Percentiles rank a stretch among this genome's conserved stretches.
These are phyloP conservation scores for Acromyrmex heyeri DNA, from an alignment of 1,140 invertebrate genomes.

Conservation along the genomic window DNA sequence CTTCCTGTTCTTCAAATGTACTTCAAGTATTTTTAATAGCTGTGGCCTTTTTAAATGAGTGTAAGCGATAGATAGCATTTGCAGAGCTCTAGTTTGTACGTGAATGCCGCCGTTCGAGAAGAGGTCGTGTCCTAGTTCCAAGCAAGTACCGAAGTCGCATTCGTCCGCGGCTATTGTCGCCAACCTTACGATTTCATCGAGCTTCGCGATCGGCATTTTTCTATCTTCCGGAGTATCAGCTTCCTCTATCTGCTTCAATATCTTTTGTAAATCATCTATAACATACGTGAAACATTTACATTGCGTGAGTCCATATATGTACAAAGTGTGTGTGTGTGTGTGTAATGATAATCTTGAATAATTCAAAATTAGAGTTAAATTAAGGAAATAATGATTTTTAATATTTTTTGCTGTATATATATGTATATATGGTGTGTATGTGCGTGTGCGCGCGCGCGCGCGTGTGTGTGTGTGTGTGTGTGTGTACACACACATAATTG, in stretches of 20 bases:
- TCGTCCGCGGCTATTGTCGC: constrained; percentile 97
- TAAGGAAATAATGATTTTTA: background rate
- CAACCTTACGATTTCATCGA: constrained; percentile 93
- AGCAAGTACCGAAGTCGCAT: constrained; percentile 96
- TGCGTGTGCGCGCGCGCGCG: no score
- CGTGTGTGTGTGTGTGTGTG: no score
- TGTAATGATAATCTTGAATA: background rate
- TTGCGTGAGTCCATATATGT: background rate
- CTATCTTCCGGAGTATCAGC: constrained; percentile 88
- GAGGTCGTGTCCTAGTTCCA: constrained; percentile 95
- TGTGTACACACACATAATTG: no score
- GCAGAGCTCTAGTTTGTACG: constrained; percentile 89
- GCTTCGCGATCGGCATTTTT: constrained; percentile 87
- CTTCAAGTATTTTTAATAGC: constrained; percentile 92
- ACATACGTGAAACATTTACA: constrained; percentile 64
- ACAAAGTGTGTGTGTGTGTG: background rate
- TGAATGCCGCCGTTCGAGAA: constrained; percentile 91
- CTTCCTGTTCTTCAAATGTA: constrained; percentile 89
- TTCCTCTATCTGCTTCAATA: constrained; percentile 90
- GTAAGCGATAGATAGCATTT: constrained; percentile 92
- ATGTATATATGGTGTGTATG: background rate
- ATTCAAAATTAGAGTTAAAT: background rate
- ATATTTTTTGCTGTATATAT: background rate
- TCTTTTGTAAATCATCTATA: constrained; percentile 90
- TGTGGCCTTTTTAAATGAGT: constrained; percentile 90